phyloP scores from a whole-genome alignment of 2,888 invertebrate genomes.

The Neoaliturus tenellus region DNA sequence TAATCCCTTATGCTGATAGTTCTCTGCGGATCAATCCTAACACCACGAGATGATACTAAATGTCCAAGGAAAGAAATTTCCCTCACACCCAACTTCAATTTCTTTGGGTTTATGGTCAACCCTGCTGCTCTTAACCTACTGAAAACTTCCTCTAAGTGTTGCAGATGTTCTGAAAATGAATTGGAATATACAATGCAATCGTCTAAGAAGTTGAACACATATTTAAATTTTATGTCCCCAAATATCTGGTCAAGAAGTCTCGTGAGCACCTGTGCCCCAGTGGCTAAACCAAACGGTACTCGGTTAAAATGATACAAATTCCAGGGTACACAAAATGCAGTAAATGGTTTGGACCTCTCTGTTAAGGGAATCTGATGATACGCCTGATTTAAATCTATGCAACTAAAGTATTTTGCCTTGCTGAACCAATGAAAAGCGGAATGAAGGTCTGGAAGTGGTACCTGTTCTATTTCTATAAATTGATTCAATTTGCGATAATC shows the following conservation, averaged over 20 bases:
- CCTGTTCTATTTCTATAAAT: not conserved
- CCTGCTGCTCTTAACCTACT: slow-evolving; percentile 57
- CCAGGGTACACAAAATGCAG: slow-evolving; percentile 51
- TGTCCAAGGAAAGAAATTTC: slow-evolving; percentile 57
- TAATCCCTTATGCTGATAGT: slow-evolving; percentile 57
- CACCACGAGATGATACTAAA: slow-evolving; percentile 47
- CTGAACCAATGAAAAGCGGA: slow-evolving; percentile 31
- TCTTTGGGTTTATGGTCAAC: slow-evolving; percentile 65
- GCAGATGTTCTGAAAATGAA: slow-evolving; percentile 54
- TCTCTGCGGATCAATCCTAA: slow-evolving; percentile 59
- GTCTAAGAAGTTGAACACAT: slow-evolving; percentile 60
- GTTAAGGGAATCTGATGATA: slow-evolving; percentile 59
- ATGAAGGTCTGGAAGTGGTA: slow-evolving; percentile 52
- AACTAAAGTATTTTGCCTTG: slow-evolving; percentile 45
- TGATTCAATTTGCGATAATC: slow-evolving; percentile 60
- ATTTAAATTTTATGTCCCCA: slow-evolving; percentile 58
- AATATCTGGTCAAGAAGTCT: slow-evolving; percentile 56
- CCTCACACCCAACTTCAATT: slow-evolving; percentile 17
- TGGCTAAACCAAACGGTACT: slow-evolving; percentile 59
- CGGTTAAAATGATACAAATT: slow-evolving; percentile 52
- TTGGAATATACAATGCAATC: slow-evolving; percentile 57
- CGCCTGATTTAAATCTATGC: slow-evolving; percentile 56
- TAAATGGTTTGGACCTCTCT: slow-evolving; percentile 12
- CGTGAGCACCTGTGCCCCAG: slow-evolving; percentile 55
- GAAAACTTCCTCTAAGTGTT: slow-evolving; percentile 54